phyloP scores from a whole-genome alignment of 2,888 invertebrate genomes.

The Steinernema hermaphroditum region DNA sequence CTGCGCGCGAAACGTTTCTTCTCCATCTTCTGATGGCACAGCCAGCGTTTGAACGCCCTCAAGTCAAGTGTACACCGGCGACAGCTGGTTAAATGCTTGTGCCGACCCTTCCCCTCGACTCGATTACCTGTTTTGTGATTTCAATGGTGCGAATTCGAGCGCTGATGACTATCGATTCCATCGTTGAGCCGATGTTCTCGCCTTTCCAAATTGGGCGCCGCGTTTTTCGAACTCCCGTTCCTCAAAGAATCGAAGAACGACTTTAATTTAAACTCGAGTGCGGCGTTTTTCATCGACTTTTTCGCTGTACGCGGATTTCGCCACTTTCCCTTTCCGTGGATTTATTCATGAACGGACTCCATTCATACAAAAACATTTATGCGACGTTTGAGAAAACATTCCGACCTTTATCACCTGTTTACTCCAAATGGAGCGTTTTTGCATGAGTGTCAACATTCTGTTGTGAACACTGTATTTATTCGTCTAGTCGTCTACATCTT shows the following conservation, averaged over 20 bases:
- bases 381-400: too few relatives aligned
- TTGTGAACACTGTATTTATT: too few relatives aligned
- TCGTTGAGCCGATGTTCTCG: neutral
- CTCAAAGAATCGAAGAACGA: neutral
- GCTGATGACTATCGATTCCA: constrained; percentile 26
- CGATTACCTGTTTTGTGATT: constrained; percentile 30
- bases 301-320: neutral
- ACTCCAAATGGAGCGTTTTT: too few relatives aligned
- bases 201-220: constrained; percentile 12
- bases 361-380: too few relatives aligned
- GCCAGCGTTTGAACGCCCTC: neutral
- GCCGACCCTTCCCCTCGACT: constrained; percentile 10
- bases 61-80: constrained; percentile 6
- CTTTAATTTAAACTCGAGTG: neutral
- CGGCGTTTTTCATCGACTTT: neutral
- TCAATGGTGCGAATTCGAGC: constrained; percentile 24
- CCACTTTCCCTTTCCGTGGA: neutral
- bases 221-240: neutral
- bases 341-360: too few relatives aligned
- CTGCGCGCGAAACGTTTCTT: too few relatives aligned
- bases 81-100: constrained; percentile 13
- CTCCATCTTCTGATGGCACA: neutral
- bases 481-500: too few relatives aligned
- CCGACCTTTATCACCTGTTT: too few relatives aligned
- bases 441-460: too few relatives aligned